Base-by-base conservation (phyloP, 2,113 vertebrate genomes). In the Stegastes partitus region DNA sequence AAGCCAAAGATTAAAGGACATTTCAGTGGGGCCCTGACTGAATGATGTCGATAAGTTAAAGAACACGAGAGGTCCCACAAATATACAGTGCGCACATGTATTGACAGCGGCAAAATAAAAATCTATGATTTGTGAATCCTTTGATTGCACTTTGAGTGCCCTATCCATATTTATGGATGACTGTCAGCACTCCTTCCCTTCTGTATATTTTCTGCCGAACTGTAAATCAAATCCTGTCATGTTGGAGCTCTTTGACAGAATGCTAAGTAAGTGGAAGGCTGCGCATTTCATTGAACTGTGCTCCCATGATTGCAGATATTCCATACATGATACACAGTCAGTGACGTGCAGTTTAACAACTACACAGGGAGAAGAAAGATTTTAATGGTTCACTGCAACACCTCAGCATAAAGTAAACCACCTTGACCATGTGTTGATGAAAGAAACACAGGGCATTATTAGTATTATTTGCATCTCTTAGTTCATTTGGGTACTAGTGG, bases 111-210 rank as follows among this genome's bases (percentile, higher is more conserved):
- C 53, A 69, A 85, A 81, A 84, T 78, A 65, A 65, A 78, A 82
- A 81, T 77, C 45, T 23, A 76, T 86, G 82, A 92, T 86, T 88
- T 89, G 79, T 87, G 68, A 80, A 74, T 80, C 23, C 39, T 84
- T 85, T 90, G 81, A 91, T 89, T 90, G 74, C 34, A 26, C 74
- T 87, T 88, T 86, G 82, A 90, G 68, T 74, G 54, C 31, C 26
- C 23, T 74, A 55, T 91, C 73, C 69, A 91, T 91, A 91, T 91
- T 84, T 89, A 87, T 85, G 49, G 67, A 44, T 19, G 64, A 79
- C 78, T 85, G 84, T 86, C 84, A 85, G 61, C 65, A 59, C 57
- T 82, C 51, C 25, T 80, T 79, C 18, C 65, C 16, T 28, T 81
- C 68, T 50, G 75, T 77, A 61, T 74, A 56, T 83, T 77, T 86